Evolutionary conservation across 1,140 invertebrate species (phyloP), one percentile per base, ranked within the genome.

Genomic region (Drosophila azteca): DNA sequence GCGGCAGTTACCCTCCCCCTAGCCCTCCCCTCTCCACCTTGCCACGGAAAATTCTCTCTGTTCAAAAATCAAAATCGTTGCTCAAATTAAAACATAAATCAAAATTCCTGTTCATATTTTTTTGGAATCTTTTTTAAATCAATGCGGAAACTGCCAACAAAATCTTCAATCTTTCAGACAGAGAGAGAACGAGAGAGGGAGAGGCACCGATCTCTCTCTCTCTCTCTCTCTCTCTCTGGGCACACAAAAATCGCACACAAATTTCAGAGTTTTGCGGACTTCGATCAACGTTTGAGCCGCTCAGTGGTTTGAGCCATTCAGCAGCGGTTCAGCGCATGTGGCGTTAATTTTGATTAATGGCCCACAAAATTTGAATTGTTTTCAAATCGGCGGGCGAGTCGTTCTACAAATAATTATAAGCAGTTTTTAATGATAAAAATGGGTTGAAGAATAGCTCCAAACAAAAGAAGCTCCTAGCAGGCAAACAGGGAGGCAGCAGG

Each of bases 341-440:
- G 81, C 74, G 83, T 90, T 89, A 89, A 89, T 89, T 89, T 89
- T 89, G 84, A 89, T 89, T 89, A 89, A 89, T 89, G 84, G 85
- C 65, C 83, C 66, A 88, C 84, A 84, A 65, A 79, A 79, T 88
- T 87, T 83, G 83, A 87, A 88, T 87, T 88, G 83, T 87, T 87
- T 87, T 87, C 83, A 82, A 88, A 88, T 84, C 81, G 78, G 77
- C 80, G 82, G 77, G 67, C 80, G 77, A 83, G 81, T 75, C 83
- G 82, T 87, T 88, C 82, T 87, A 87, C 83, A 87, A 87, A 87
- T 87, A 87, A 87, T 87, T 87, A 87, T 87, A 87, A 87, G 83
- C 78, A 78, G 82, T 87, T 87, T 85, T 85, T 87, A 87, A 87
- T 87, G 82, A 87, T 87, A 59, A 49, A 62, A 57, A 64, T 39